Percentiles rank a stretch among this genome's conserved stretches.
Evolutionary conservation across 2,113 vertebrate genomes (phyloP).

Genomic region (Lanius collurio): DNA sequence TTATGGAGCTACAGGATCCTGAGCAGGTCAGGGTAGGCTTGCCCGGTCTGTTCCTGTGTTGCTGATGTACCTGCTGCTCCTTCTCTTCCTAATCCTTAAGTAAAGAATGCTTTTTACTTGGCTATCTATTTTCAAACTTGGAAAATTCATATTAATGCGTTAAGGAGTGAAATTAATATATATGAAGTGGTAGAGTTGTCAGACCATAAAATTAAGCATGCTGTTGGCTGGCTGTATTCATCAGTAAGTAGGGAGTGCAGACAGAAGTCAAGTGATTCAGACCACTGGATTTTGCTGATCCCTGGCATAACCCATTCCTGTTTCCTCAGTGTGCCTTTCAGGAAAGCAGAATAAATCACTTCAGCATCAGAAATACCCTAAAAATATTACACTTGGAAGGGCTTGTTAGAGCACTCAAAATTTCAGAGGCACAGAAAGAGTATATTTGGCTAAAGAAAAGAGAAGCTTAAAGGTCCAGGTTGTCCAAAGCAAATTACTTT

Average conservation of each 20-base stretch:
- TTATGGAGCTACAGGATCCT: fast-evolving
- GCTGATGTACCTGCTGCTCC: background rate
- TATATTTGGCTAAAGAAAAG: conserved; percentile 21
- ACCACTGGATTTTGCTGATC: background rate
- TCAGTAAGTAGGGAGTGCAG: background rate
- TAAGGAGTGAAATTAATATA: background rate
- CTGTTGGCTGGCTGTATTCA: background rate
- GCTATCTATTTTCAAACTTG: background rate
- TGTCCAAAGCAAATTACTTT: background rate
- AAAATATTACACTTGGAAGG: conserved; percentile 25
- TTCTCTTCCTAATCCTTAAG: background rate
- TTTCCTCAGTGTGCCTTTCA: background rate
- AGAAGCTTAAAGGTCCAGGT: background rate
- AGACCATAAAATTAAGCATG: conserved; percentile 1
- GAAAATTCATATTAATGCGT: background rate
- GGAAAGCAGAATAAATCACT: background rate
- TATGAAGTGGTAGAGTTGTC: conserved; percentile 34
- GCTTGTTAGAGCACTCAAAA: background rate
- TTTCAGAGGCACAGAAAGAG: background rate
- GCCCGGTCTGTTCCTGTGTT: fast-evolving
- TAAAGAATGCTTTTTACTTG: background rate
- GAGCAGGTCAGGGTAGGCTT: background rate
- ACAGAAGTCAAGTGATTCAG: background rate
- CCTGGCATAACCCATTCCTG: background rate
- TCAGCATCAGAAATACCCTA: background rate